Base-by-base conservation (phyloP, 2,113 vertebrate genomes). In the Nibea coibor region DNA sequence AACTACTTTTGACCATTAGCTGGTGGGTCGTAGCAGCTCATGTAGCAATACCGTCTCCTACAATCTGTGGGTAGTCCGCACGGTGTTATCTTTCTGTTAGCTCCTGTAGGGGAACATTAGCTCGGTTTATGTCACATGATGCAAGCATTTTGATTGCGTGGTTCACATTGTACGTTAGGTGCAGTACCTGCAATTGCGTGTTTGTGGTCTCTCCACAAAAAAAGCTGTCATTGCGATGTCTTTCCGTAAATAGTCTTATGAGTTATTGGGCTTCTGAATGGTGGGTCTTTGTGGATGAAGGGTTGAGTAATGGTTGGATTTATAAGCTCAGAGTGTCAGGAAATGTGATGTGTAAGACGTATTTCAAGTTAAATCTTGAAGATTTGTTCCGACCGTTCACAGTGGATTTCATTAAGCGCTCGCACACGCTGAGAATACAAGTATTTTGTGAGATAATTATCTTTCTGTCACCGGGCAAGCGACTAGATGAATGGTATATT, bases 401-500 rank as follows among this genome's bases (percentile, higher is more conserved):
- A 14, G 54, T 78, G 47, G 50, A 31, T 81, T 75, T 76, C 62
- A 72, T 57, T 5, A 39, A 20, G 72, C 47, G 62, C 53, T 53
- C 26, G 50, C 47, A 70, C 62, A 75, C 70, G 10, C 50, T 19
- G 69, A 72, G 39, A 65, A 17, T 65, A 22, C 10, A 12, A 31
- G 9, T 54, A 11, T 73, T 70, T 17, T 65, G 35, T 51, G 24
- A 68, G 57, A 50, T 71, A 71, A 81, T 76, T 88, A 57, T 66
- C 68, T 85, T n/a, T 54, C 74, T 73, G 50, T 57, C 67, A 75
- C 56, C 19, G 8, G n/a, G 53, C 56, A 73, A 53, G 43, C 51
- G 63, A 73, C 50, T 31, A 80, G 63, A 81, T 70, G 57, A 74
- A 83, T 81, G 74, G 68, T 71, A 17, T 62, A 53, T 74, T 70